Percentiles rank a stretch among this genome's conserved stretches.
phyloP scores from a whole-genome alignment of 2,888 invertebrate species.

The Drosophila pegasa region DNA sequence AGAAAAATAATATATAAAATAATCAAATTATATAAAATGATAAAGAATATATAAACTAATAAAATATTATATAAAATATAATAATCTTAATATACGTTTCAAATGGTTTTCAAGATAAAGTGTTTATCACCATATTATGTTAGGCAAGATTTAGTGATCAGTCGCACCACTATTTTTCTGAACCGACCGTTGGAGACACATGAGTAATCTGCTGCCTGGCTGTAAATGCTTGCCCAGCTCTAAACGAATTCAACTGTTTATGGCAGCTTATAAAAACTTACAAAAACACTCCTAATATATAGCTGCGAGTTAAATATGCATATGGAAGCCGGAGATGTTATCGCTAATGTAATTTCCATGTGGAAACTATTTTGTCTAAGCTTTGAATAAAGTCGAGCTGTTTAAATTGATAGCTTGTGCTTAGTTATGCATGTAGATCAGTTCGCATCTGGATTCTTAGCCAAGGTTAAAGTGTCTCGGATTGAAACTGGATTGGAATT shows the following conservation, averaged over 20 bases:
- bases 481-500: conserved; percentile 23
- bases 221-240: not conserved
- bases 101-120: no score
- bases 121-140: no score
- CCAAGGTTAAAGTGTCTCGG: conserved; percentile 29
- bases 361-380: not conserved
- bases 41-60: no score
- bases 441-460: conserved; percentile 4
- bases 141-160: no score
- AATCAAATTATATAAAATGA: no score
- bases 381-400: not conserved
- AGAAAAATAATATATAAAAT: no score
- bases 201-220: no score
- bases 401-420: not conserved
- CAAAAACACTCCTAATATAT: not conserved
- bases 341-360: not conserved
- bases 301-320: not conserved
- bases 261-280: not conserved
- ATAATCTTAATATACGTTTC: no score
- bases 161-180: no score
- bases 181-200: no score
- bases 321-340: not conserved
- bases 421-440: conserved; percentile 32
- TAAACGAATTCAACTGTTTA: not conserved
- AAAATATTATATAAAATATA: no score